Percentiles rank a stretch among this genome's conserved stretches.
These are phyloP conservation scores for Gyps fulvus DNA, from an alignment of 2,113 vertebrate species.

Conservation along the genomic window DNA sequence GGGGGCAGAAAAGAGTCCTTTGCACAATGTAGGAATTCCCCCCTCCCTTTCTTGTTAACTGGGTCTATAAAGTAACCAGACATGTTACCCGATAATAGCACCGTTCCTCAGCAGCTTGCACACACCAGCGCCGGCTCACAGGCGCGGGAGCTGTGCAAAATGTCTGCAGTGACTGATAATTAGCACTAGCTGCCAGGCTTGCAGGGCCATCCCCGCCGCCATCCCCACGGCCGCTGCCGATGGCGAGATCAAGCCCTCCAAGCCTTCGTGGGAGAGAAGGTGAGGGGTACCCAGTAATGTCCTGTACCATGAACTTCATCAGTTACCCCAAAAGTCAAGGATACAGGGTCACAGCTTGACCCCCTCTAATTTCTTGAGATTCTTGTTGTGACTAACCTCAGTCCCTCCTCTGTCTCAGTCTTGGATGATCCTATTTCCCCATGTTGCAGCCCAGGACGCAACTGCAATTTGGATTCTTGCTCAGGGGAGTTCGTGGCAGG, in stretches of 20 bases:
- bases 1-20: slow-evolving; percentile 18
- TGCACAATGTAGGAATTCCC: slow-evolving; percentile 55
- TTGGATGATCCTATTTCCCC: background rate
- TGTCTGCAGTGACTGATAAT: background rate
- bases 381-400: background rate
- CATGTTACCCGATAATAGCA: slow-evolving; percentile 20
- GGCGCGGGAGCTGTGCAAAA: background rate
- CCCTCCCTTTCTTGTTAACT: slow-evolving; percentile 25
- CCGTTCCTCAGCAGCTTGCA: background rate
- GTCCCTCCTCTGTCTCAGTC: background rate
- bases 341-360: background rate
- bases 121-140: background rate
- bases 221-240: accelerated
- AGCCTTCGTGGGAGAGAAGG: background rate
- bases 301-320: background rate
- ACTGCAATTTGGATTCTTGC: background rate
- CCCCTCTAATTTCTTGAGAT: background rate
- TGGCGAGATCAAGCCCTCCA: background rate
- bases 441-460: background rate
- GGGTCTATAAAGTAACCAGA: slow-evolving; percentile 66
- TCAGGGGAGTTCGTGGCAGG: background rate
- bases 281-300: background rate
- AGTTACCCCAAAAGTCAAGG: background rate
- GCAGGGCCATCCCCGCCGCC: accelerated
- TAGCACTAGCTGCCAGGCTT: background rate